These are phyloP conservation scores for Epinephelus lanceolatus DNA, from an alignment of 2,113 vertebrate species.

Conservation along the genomic window DNA sequence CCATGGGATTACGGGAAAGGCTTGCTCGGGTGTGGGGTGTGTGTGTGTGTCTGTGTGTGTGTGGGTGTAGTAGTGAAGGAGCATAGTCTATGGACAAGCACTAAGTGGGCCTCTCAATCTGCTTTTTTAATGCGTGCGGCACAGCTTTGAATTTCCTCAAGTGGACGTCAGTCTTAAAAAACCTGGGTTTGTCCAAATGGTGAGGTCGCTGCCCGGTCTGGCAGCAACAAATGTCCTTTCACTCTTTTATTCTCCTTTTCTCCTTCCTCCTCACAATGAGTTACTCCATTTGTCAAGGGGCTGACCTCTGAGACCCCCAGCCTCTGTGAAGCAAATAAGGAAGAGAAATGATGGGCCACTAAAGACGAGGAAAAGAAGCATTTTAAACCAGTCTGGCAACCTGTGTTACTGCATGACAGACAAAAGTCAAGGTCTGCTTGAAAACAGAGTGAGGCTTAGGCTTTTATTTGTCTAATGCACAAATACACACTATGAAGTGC, in stretches of 20 bases:
- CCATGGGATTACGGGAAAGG: constrained; percentile 76
- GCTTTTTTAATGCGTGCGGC: constrained; percentile 60
- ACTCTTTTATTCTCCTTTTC: constrained; percentile 69
- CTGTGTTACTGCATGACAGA: constrained; percentile 24
- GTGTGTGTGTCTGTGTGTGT: constrained; percentile 36
- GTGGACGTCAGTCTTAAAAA: constrained; percentile 64
- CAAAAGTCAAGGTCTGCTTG: constrained; percentile 35
- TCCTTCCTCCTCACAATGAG: constrained; percentile 74
- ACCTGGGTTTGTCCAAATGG: constrained; percentile 54
- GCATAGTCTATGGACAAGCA: constrained; percentile 71
- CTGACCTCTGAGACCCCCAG: constrained; percentile 66
- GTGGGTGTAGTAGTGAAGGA: constrained; percentile 54
- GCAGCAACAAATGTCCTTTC: constrained; percentile 77
- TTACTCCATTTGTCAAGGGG: constrained; percentile 75
- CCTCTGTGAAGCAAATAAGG: constrained; percentile 51
- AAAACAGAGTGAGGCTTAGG: constrained; percentile 34
- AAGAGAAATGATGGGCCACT: constrained; percentile 51
- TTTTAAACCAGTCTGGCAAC: constrained; percentile 50
- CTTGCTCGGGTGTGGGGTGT: constrained; percentile 19
- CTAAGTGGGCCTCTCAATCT: constrained; percentile 77
- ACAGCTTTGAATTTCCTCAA: constrained; percentile 82
- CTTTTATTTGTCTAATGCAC: constrained; percentile 9
- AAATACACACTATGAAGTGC: background rate
- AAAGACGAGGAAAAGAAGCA: constrained; percentile 33
- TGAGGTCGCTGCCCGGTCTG: constrained; percentile 70